Evolutionary conservation across 2,797 vertebrate genomes (phyloP).

Genomic region (Alfaro cultratus): DNA sequence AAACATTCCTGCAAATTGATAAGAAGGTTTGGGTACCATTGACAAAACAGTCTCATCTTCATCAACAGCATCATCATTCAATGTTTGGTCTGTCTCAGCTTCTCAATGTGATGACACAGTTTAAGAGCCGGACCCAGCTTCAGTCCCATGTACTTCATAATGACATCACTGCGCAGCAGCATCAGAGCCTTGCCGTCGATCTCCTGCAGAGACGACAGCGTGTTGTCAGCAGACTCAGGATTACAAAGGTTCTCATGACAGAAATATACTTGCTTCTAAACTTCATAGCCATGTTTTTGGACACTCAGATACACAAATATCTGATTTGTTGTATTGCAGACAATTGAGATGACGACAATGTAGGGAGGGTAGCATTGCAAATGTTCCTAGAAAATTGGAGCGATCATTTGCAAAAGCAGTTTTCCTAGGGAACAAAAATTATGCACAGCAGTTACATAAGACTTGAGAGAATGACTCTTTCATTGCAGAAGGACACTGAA

Average conservation of each 20-base stretch:
- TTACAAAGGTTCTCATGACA: neutral
- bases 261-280: neutral
- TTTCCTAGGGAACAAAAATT: neutral
- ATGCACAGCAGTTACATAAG: neutral
- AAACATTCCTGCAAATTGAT: conserved; percentile 34
- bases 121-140: conserved; percentile 95
- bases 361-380: neutral
- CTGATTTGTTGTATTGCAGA: neutral
- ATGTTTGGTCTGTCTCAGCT: conserved; percentile 90
- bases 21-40: conserved; percentile 16
- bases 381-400: neutral
- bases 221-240: conserved; percentile 16
- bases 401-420: neutral
- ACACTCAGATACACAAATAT: conserved; percentile 4
- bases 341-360: neutral
- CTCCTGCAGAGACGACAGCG: conserved; percentile 81
- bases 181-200: conserved; percentile 94
- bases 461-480: neutral
- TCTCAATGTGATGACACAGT: conserved; percentile 93
- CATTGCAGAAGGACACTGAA: neutral
- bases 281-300: neutral
- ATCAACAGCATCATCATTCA: conserved; percentile 49
- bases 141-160: conserved; percentile 98
- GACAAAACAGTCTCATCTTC: conserved; percentile 4
- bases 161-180: conserved; percentile 91